Evolutionary conservation across 2,888 invertebrate genomes (phyloP).

Genomic region (Plagiodera versicolora): DNA sequence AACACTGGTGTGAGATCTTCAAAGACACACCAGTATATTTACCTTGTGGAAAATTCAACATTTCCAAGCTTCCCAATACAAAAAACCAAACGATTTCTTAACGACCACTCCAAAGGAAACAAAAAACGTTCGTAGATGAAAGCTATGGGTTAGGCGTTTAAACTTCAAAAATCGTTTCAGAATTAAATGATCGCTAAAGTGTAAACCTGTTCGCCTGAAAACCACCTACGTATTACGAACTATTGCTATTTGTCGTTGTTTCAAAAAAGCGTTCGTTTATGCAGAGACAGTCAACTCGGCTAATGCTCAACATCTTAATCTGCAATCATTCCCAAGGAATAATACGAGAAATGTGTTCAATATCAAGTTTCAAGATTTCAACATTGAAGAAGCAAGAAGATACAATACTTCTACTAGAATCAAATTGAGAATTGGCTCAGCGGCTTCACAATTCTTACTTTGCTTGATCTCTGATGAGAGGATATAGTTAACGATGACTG

Average conservation of each 20-base stretch:
- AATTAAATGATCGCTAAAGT: not conserved
- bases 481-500: not conserved
- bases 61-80: not conserved
- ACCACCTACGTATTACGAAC: not conserved
- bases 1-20: conserved; percentile 10
- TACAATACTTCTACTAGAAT: too few relatives aligned
- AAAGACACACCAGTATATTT: conserved; percentile 8
- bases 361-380: too few relatives aligned
- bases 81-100: not conserved
- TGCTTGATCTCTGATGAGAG: too few relatives aligned
- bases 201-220: not conserved
- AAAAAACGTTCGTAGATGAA: not conserved
- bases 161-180: not conserved
- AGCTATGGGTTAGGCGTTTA: not conserved
- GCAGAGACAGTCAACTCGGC: not conserved
- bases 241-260: not conserved
- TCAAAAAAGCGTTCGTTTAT: not conserved
- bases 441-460: too few relatives aligned
- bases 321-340: too few relatives aligned
- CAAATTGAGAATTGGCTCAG: too few relatives aligned
- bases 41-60: not conserved
- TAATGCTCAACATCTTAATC: not conserved
- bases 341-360: too few relatives aligned
- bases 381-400: too few relatives aligned
- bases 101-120: not conserved